Evolutionary conservation across 2,113 vertebrate species (phyloP).

Genomic region (Buteo buteo): DNA sequence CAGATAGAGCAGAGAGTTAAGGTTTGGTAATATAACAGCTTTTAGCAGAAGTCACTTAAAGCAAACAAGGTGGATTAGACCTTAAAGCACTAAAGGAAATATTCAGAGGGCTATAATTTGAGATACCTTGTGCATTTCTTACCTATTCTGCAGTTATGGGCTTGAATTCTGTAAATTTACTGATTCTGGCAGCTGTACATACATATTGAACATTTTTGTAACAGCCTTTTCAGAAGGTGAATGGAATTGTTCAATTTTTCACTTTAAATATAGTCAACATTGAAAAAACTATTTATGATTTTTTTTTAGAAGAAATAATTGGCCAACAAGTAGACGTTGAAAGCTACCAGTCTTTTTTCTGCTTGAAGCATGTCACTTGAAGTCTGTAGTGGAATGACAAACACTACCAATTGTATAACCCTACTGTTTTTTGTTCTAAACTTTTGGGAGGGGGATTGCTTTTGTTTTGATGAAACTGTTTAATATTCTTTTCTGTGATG

Average conservation of each 20-base stretch:
- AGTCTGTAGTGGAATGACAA: not conserved
- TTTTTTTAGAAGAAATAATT: not conserved
- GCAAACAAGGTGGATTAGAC: not conserved
- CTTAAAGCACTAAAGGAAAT: not conserved
- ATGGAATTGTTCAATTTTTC: not conserved
- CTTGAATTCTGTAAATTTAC: not conserved
- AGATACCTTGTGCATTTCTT: not conserved
- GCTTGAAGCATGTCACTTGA: not conserved
- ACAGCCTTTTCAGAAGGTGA: not conserved
- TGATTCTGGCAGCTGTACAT: not conserved
- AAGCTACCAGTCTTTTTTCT: not conserved
- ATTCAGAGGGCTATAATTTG: not conserved
- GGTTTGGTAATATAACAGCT: not conserved
- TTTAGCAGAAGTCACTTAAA: not conserved
- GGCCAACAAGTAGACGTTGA: not conserved
- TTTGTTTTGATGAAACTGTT: constrained; percentile 44
- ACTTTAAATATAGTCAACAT: not conserved
- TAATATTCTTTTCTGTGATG: constrained; percentile 38
- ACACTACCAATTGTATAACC: not conserved
- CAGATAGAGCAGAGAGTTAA: not conserved
- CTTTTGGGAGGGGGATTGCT: not conserved
- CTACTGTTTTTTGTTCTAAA: not conserved
- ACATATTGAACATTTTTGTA: not conserved
- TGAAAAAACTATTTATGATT: not conserved
- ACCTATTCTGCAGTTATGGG: not conserved